Evolutionary conservation across 2,797 vertebrate species (phyloP), one percentile per base, ranked within the genome.

Genomic region (Chloroceryle amazona): DNA sequence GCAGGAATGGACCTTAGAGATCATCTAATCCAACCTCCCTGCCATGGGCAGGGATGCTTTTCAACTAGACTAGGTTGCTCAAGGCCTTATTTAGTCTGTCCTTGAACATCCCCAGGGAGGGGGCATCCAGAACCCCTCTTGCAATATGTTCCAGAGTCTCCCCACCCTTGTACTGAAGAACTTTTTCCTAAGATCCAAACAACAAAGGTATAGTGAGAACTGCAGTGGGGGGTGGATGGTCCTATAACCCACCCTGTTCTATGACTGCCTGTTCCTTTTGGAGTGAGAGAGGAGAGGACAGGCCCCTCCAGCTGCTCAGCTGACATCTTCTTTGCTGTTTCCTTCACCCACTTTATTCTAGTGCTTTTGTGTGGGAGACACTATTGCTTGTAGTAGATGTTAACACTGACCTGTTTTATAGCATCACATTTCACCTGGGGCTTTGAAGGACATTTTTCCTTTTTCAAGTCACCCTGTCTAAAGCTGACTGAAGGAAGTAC

Each of bases 211-310:
- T 2, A 63, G n/a, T 21, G 8, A 33, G 26, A 75, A 39, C 25
- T 62, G 49, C 35, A 55, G 1, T 7, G 47, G 21, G 35, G 4
- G 11, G 19, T 44, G 39, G 20, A 31, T 41, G 19, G 10, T 61
- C 13, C 39, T n/a, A 4, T 80, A 81, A 33, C 33, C 15, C 21
- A 28, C 46, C 9, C 18, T 26, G 13, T 47, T 21, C 51, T 54
- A 5, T n/a, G 39, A 31, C 13, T 37, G 22, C 26, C 33, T 1
- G 5, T 60, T 65, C 33, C 8, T 42, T 70, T 21, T 0, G 1
- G 29, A 46, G 49, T 0, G 1, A 23, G 10, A 81, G 25, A 67
- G 31, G 16, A 68, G 35, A 33, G 31, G 13, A 49, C 37, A 63
- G 49, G 21, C 7, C 29, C 22, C 19, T 31, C 37, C 22, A 74